phyloP scores from a whole-genome alignment of 2,113 vertebrate species.

The Trematomus loennbergii region DNA sequence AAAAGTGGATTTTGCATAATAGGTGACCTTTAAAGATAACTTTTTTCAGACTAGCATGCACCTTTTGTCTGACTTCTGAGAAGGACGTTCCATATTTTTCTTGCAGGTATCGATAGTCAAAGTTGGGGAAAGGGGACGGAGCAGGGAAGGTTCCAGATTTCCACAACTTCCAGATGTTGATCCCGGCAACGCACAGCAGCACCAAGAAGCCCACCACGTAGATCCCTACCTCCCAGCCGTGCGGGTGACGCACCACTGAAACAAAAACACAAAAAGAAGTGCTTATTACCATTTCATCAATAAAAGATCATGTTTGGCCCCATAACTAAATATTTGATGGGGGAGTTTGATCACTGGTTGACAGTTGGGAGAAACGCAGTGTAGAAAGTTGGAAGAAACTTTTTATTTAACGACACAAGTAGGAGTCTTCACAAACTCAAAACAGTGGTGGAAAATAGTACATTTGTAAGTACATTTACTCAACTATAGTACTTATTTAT shows the following conservation, averaged over 20 bases:
- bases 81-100: slow-evolving; percentile 92
- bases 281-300: background rate
- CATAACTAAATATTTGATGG: slow-evolving; percentile 1
- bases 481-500: no score
- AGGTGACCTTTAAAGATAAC: background rate
- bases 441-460: no score
- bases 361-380: background rate
- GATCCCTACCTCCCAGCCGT: slow-evolving; percentile 93
- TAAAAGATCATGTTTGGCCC: background rate
- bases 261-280: slow-evolving; percentile 9
- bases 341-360: slow-evolving; percentile 10
- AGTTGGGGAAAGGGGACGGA: slow-evolving; percentile 97
- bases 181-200: slow-evolving; percentile 88
- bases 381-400: background rate
- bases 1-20: no score
- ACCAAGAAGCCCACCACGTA: slow-evolving; percentile 90
- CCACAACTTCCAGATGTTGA: slow-evolving; percentile 97
- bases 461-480: no score
- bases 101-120: slow-evolving; percentile 95
- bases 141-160: slow-evolving; percentile 93
- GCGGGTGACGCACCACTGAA: slow-evolving; percentile 89
- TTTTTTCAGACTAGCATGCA: slow-evolving; percentile 52
- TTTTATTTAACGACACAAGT: slow-evolving; percentile 14
- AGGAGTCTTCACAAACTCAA: slow-evolving; percentile 21
- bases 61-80: slow-evolving; percentile 88